Evolutionary conservation across 1,140 invertebrate genomes (phyloP).

Genomic region (Elymnias hypermnestra): DNA sequence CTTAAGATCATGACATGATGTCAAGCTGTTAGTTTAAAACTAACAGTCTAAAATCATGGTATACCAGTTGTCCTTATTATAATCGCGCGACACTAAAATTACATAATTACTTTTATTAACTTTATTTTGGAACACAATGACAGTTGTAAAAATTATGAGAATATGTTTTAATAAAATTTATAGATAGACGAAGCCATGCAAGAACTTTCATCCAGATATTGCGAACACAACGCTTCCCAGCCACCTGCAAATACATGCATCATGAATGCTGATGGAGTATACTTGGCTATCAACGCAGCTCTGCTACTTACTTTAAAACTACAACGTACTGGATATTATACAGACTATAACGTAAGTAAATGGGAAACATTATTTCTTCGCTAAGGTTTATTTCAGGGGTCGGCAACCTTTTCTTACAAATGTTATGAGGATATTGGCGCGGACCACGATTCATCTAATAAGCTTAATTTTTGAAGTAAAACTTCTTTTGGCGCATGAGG

Average conservation of each 20-base stretch:
- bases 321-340: constrained; percentile 86
- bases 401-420: too few relatives aligned
- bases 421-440: too few relatives aligned
- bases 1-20: too few relatives aligned
- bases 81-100: too few relatives aligned
- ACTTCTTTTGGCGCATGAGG: too few relatives aligned
- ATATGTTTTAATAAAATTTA: not conserved
- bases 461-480: too few relatives aligned
- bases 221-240: constrained; percentile 85
- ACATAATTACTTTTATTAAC: not conserved
- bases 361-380: not conserved
- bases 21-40: too few relatives aligned
- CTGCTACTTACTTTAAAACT: constrained; percentile 90
- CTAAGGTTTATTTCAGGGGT: too few relatives aligned
- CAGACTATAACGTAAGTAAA: constrained; percentile 78
- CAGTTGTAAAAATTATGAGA: not conserved
- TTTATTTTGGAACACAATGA: too few relatives aligned
- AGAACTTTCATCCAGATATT: constrained; percentile 93
- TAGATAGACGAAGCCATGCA: constrained; percentile 92
- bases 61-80: not conserved
- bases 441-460: too few relatives aligned
- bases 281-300: constrained; percentile 91
- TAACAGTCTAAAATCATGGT: not conserved
- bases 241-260: constrained; percentile 82
- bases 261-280: constrained; percentile 96